These are phyloP conservation scores for Thalpophila matura DNA, from an alignment of 2,888 invertebrate genomes.

Conservation along the genomic window DNA sequence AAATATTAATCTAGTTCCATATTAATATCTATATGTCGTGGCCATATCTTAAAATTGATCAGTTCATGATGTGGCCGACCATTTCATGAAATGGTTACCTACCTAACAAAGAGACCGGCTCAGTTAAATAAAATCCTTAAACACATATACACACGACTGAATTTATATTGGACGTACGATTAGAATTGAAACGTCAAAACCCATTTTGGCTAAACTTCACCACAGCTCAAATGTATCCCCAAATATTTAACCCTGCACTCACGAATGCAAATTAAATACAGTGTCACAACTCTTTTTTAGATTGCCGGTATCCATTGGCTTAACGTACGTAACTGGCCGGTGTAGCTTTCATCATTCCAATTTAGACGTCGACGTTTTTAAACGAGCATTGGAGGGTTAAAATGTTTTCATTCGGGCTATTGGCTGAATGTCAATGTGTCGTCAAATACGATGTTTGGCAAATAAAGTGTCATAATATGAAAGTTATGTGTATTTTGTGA, in stretches of 20 bases:
- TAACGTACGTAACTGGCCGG: conserved; percentile 26
- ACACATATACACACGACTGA: conserved; percentile 5
- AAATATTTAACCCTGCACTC: conserved; percentile 41
- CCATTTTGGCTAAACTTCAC: neutral
- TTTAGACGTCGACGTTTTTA: conserved; percentile 35
- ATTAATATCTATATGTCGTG: too few relatives aligned
- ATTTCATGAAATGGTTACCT: too few relatives aligned
- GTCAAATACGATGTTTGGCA: conserved; percentile 3
- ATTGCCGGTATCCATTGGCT: conserved; percentile 13
- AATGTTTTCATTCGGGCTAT: conserved; percentile 34
- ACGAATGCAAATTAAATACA: conserved; percentile 48
- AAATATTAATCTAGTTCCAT: too few relatives aligned
- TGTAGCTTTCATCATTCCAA: conserved; percentile 46
- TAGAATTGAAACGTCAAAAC: conserved; percentile 26
- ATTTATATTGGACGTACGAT: neutral
- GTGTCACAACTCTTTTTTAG: conserved; percentile 30
- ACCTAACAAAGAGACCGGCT: neutral
- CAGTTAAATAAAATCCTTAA: neutral
- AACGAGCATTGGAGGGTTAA: conserved; percentile 26
- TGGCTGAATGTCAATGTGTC: conserved; percentile 11
- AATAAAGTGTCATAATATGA: conserved; percentile 10
- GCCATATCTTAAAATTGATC: too few relatives aligned
- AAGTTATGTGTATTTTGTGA: conserved; percentile 5
- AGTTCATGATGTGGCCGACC: too few relatives aligned
- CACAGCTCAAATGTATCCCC: neutral